A percentile compares a stretch with the other conserved stretches of the same genome.
Evolutionary conservation across 2,113 vertebrate genomes (phyloP).

Genomic region (Siniperca chuatsi): DNA sequence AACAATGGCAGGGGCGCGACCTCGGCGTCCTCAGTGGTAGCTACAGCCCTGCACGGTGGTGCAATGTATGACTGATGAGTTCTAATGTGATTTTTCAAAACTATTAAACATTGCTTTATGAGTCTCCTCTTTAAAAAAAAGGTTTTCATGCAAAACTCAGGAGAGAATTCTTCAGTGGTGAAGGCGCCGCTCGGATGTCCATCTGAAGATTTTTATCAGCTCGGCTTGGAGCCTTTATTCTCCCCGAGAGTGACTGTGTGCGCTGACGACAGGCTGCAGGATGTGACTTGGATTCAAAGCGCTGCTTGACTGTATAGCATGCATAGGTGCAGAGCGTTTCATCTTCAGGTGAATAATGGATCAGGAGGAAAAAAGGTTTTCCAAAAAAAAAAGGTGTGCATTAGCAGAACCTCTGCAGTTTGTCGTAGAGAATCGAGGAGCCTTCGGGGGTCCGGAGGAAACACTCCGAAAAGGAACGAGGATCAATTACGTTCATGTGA

Average conservation of each 20-base stretch:
- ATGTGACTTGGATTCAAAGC: constrained; percentile 22
- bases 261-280: constrained; percentile 10
- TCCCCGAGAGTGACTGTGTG: neutral
- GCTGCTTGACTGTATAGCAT: neutral
- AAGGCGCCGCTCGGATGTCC: neutral
- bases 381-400: neutral
- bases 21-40: neutral
- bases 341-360: constrained; percentile 43
- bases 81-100: neutral
- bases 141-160: constrained; percentile 1
- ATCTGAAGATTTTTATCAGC: constrained; percentile 6
- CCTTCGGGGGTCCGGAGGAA: neutral
- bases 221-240: neutral
- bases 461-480: neutral
- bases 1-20: neutral
- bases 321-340: constrained; percentile 7
- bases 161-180: neutral
- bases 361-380: constrained; percentile 24
- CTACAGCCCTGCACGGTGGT: neutral
- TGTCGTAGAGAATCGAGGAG: neutral
- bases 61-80: neutral
- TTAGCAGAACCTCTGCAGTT: neutral
- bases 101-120: neutral
- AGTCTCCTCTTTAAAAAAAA: neutral
- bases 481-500: constrained; percentile 5